Evolutionary conservation across 2,888 invertebrate species (phyloP).

Genomic region (Seira sanloemensis): DNA sequence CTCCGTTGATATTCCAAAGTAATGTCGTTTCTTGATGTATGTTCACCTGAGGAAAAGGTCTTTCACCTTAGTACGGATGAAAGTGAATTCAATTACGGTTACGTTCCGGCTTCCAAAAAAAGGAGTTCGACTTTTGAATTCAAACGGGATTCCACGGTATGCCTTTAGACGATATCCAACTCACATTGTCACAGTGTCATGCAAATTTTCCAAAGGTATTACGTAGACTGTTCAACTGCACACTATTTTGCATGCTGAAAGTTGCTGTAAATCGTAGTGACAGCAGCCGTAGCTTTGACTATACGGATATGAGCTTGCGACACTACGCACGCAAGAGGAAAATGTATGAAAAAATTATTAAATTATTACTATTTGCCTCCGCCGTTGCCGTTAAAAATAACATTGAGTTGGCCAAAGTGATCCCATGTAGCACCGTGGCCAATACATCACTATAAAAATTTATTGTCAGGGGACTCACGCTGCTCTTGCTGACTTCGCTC

Average conservation of each 20-base stretch:
- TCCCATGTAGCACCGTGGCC: neutral
- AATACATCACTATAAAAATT: neutral
- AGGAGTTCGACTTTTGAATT: neutral
- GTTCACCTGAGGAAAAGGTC: constrained; percentile 6
- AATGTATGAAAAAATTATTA: neutral
- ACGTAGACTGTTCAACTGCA: no score
- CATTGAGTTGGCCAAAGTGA: neutral
- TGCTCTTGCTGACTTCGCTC: neutral
- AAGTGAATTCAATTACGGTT: no score
- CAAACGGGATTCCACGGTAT: neutral
- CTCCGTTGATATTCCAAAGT: neutral
- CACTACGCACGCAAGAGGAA: constrained; percentile 7
- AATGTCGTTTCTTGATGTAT: neutral
- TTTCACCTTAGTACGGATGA: no score
- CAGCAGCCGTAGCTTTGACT: no score
- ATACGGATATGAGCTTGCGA: no score
- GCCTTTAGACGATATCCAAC: neutral
- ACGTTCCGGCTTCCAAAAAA: no score
- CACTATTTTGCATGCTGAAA: no score
- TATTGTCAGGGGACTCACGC: neutral
- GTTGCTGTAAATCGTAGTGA: neutral
- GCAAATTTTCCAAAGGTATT: no score
- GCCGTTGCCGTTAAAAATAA: neutral
- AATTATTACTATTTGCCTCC: neutral
- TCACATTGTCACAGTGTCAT: no score